phyloP scores from a whole-genome alignment of 2,888 invertebrate species.

The Isoperla grammatica region DNA sequence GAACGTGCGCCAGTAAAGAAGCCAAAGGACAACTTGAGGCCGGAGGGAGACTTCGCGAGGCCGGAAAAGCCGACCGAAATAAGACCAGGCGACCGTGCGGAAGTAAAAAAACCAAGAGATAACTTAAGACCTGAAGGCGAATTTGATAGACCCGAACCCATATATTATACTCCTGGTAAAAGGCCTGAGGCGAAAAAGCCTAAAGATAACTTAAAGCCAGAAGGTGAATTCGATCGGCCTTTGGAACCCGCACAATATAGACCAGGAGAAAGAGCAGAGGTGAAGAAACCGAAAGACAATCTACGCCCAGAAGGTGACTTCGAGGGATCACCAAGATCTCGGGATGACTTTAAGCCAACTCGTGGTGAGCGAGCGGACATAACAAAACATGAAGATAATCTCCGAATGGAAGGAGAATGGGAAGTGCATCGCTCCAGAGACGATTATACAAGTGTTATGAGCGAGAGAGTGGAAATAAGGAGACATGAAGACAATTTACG shows the following conservation, averaged over 20 bases:
- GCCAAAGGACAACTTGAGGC: constrained; percentile 45
- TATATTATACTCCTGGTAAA: constrained; percentile 40
- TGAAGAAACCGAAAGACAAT: constrained; percentile 51
- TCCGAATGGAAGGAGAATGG: constrained; percentile 37
- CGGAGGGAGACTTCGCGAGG: constrained; percentile 35
- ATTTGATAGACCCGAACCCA: constrained; percentile 40
- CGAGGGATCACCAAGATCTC: constrained; percentile 45
- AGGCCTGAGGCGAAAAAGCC: constrained; percentile 39
- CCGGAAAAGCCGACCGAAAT: constrained; percentile 36
- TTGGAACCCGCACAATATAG: constrained; percentile 36
- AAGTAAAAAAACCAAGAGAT: constrained; percentile 33
- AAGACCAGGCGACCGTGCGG: constrained; percentile 34
- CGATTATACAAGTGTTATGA: constrained; percentile 47
- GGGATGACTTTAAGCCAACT: constrained; percentile 42
- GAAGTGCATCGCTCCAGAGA: constrained; percentile 46
- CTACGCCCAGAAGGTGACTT: constrained; percentile 54
- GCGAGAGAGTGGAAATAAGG: constrained; percentile 32
- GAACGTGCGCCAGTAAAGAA: constrained; percentile 36
- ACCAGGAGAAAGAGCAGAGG: constrained; percentile 32
- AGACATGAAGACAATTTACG: constrained; percentile 49
- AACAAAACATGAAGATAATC: constrained; percentile 35
- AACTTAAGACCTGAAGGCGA: constrained; percentile 36
- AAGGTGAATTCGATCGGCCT: constrained; percentile 48
- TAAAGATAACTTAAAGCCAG: constrained; percentile 44
- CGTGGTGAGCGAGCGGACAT: constrained; percentile 41